These are phyloP conservation scores for Acanthococcus lagerstroemiae DNA, from an alignment of 2,888 invertebrate species.

Conservation along the genomic window DNA sequence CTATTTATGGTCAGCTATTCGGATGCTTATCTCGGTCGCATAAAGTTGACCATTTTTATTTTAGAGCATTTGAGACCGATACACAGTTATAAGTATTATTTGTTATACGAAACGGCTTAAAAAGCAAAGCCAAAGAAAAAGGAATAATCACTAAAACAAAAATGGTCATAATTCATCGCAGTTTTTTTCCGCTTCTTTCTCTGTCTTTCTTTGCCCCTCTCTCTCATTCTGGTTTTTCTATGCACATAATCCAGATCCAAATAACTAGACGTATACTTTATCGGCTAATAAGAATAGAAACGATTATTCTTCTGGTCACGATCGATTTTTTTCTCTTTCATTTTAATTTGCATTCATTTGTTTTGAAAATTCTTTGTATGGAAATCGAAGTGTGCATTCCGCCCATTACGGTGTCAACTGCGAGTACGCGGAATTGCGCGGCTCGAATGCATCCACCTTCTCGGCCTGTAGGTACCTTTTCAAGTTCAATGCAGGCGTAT, in stretches of 20 bases:
- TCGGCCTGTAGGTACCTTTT: too few relatives aligned
- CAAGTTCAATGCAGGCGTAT: too few relatives aligned
- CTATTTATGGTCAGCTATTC: neutral
- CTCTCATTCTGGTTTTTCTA: neutral
- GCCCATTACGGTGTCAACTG: neutral
- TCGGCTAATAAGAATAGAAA: conserved; percentile 25
- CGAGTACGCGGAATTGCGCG: neutral
- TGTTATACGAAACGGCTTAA: too few relatives aligned
- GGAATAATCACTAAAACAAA: too few relatives aligned
- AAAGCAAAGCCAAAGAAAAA: too few relatives aligned
- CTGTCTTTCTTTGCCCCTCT: too few relatives aligned
- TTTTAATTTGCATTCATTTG: conserved; percentile 27
- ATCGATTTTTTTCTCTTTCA: conserved; percentile 4
- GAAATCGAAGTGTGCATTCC: conserved; percentile 13
- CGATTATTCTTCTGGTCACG: conserved; percentile 25
- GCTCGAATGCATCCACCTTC: neutral
- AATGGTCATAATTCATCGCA: too few relatives aligned
- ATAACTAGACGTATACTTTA: conserved; percentile 18
- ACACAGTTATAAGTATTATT: too few relatives aligned
- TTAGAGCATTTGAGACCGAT: too few relatives aligned
- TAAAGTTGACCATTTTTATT: neutral
- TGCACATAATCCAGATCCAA: neutral
- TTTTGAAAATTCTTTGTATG: conserved; percentile 30
- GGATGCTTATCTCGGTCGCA: neutral
- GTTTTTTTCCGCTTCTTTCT: too few relatives aligned